phyloP scores from a whole-genome alignment of 2,113 vertebrate genomes.

The Pterocles burchelli region DNA sequence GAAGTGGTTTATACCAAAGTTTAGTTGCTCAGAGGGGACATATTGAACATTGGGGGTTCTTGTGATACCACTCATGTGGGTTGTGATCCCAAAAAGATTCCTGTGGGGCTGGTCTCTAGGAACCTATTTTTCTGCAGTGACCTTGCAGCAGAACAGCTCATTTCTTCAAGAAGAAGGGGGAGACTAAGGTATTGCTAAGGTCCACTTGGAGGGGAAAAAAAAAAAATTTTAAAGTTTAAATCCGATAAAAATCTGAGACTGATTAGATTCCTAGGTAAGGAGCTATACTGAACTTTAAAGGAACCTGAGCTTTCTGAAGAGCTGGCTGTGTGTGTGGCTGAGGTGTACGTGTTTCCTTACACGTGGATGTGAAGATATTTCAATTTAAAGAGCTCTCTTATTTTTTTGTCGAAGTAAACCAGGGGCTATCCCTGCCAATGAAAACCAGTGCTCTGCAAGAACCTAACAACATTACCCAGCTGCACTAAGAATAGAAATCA shows the following conservation, averaged over 20 bases:
- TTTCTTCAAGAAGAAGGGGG: background rate
- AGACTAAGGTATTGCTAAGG: background rate
- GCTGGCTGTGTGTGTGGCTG: background rate
- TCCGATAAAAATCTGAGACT: background rate
- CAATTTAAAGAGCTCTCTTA: background rate
- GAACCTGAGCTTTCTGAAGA: background rate
- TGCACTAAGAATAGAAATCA: constrained; percentile 73
- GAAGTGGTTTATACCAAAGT: background rate
- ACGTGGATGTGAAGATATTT: background rate
- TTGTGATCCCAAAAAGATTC: background rate
- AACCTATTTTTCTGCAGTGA: background rate
- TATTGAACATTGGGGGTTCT: rapidly evolving
- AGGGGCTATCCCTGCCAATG: background rate
- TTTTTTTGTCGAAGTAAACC: background rate
- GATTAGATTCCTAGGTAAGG: background rate
- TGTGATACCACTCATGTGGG: background rate
- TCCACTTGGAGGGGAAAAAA: background rate
- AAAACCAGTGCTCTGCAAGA: constrained; percentile 24
- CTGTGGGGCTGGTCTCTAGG: background rate
- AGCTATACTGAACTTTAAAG: background rate
- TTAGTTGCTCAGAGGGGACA: background rate
- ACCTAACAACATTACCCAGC: constrained; percentile 54
- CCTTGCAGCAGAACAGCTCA: background rate
- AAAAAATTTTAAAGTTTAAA: background rate
- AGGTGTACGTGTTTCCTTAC: background rate